Evolutionary conservation across 2,888 invertebrate genomes (phyloP), one percentile per base, ranked within the genome.

Genomic region (Carpatolechia fugitivella): DNA sequence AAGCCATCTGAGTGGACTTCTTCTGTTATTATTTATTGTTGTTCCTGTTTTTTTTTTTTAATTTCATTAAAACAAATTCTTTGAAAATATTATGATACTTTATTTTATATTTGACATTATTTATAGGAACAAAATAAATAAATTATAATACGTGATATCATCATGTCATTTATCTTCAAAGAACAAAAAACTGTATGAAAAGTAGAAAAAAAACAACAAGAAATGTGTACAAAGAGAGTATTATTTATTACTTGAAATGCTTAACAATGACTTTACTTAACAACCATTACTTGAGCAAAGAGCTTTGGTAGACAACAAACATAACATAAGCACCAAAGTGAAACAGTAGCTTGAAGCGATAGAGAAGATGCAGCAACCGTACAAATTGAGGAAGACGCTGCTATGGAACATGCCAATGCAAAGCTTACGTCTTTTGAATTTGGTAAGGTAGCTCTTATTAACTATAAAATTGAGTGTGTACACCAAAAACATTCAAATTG

Each of bases 241-340:
- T 74, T 74, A 67, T 74, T 74, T 78, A 72, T 71, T 72, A 60
- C 65, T 59, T 70, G 67, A 78, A 77, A 76, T 69, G 70, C 73
- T 71, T 76, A 73, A 70, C 61, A 71, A 57, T 59, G 58, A 55
- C 70, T 69, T 63, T 62, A 64, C 69, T 66, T 60, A 71, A 62
- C 70, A 68, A 65, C 68, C 49, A 68, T 69, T 69, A 69, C 77
- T 77, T 80, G 76, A 80, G 80, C 80, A 79, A 74, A 55, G 47
- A 69, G 73, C 85, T 85, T 85, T 84, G 83, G 84, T 79, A 70
- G 72, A 76, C 62, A 74, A 67, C 66, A 66, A 73, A 71, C 72
- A 40, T 18, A 61, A 60, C 60, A 67, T 64, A 63, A 60, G 60
- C 62, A 65, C 65, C 59, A 66, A 64, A 38, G 59, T 56, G 62